Base-by-base conservation (phyloP, 2,888 invertebrate species). In the Apeira syringaria region DNA sequence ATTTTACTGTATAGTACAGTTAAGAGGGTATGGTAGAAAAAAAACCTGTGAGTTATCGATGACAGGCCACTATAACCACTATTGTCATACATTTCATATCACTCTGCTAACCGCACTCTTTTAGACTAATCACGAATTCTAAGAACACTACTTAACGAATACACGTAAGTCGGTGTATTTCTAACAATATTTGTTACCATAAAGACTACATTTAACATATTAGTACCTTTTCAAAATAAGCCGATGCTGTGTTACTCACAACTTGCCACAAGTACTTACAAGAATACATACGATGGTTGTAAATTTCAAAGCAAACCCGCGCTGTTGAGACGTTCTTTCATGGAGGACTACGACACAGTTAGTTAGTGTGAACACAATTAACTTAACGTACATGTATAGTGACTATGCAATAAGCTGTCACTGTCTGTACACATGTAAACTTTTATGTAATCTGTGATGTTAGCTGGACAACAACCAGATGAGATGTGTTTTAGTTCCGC, bases 401-500 rank as follows among this genome's bases (percentile, higher is more conserved):
- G 73, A 79, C 80, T 77, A 79, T 72, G 6, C 73, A 66, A 71
- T 70, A 68, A 67, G 64, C 69, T 67, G 72, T 72, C 70, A 76
- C 59, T 55, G 59, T 68, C 63, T 59, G 67, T 64, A 36, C n/a
- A 32, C 32, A 40, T 31, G 7, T 11, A 10, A 11, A 41, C 39
- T 45, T 9, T 8, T 10, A 13, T 12, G 18, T 45, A 45, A 42
- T 30, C 40, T 41, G 61, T 56, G 65, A 68, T 66, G 64, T 65
- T 64, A 66, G 53, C 56, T 46, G 61, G 61, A 67, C 61, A 64
- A 58, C 61, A 64, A 58, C 61, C 49, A 57, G 58, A 61, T 57
- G 60, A 68, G 71, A 78, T 79, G 55, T 74, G 68, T 67, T 74
- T 83, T 78, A 76, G 80, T 80, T 81, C 73, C 76, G 69, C 68